Evolutionary conservation across 2,888 invertebrate genomes (phyloP).

Genomic region (Mimachlamys varia): DNA sequence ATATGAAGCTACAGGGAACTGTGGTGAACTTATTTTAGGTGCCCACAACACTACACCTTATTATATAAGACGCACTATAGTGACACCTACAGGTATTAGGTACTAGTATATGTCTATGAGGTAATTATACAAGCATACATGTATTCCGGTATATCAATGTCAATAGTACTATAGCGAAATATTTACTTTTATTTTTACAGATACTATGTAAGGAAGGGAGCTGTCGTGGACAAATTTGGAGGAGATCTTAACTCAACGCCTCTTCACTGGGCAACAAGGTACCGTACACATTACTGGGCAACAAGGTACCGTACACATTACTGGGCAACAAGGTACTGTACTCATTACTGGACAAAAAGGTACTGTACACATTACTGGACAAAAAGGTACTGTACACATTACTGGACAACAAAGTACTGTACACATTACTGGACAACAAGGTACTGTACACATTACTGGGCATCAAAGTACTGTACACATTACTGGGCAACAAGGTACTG

Average conservation of each 20-base stretch:
- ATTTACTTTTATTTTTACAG: conserved; percentile 65
- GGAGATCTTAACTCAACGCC: conserved; percentile 98
- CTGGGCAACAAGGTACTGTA: too few relatives aligned
- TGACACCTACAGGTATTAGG: too few relatives aligned
- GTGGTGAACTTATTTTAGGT: too few relatives aligned
- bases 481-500: conserved; percentile 96
- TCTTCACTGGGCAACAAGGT: conserved; percentile 98
- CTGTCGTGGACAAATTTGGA: conserved; percentile 95
- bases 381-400: conserved; percentile 87
- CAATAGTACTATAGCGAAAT: too few relatives aligned
- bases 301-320: conserved; percentile 86
- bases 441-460: conserved; percentile 91
- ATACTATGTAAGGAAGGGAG: conserved; percentile 93
- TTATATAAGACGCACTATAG: too few relatives aligned
- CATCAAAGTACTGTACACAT: conserved; percentile 87
- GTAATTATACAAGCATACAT: too few relatives aligned
- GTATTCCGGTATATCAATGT: too few relatives aligned
- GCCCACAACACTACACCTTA: too few relatives aligned
- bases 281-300: conserved; percentile 92
- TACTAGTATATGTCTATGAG: too few relatives aligned
- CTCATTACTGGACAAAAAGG: conserved; percentile 98
- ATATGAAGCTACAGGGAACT: too few relatives aligned
- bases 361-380: conserved; percentile 93
- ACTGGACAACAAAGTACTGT: conserved; percentile 95
- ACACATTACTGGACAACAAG: conserved; percentile 97